Evolutionary conservation across 2,888 invertebrate genomes (phyloP), one percentile per base, ranked within the genome.

Genomic region (Pteria penguin): DNA sequence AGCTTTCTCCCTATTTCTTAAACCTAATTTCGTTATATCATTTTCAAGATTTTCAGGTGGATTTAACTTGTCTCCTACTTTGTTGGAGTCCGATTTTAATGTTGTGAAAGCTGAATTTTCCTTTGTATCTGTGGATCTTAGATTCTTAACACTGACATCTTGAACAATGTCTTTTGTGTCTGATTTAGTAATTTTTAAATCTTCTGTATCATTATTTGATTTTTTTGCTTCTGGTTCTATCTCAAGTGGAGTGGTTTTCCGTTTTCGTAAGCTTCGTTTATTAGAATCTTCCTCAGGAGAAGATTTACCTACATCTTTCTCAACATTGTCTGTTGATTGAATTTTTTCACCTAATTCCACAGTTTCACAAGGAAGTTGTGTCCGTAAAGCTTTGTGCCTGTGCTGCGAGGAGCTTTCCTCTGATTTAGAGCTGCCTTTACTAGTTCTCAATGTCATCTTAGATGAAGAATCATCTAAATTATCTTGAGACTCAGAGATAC

Each of bases 1-100:
- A 27, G 74, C 52, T 58, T 82, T 83, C 61, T 80, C 79, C 54
- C 85, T 72, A 57, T 81, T 80, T 75, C 85, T 69, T 24, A 83
- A 63, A 55, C 83, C 83, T 61, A 76, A 76, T 76, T 85, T 85
- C 5, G 18, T 14, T 8, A 45, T 18, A 45, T 45, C 45, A 45
- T 45, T 45, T 18, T 45, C 45, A 45, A 82, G 70, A 72, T 74
- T 72, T 55, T 82, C 82, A 8, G 27, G 57, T 22, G 57, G 71
- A 24, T 45, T 55, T 29, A 45, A n/a, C 61, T 66, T 67, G 27
- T 73, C 58, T 27, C 66, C 72, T 32, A 36, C 8, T 60, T 73
- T 66, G 1, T 55, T 24, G 14, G 26, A 31, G 18, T 36, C 45
- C 14, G 31, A 55, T 52, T 57, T 72, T 18, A 31, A 24, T 33